These are phyloP conservation scores for Orientallactaga bullata DNA, from an alignment of 2,113 vertebrate species.

Conservation along the genomic window DNA sequence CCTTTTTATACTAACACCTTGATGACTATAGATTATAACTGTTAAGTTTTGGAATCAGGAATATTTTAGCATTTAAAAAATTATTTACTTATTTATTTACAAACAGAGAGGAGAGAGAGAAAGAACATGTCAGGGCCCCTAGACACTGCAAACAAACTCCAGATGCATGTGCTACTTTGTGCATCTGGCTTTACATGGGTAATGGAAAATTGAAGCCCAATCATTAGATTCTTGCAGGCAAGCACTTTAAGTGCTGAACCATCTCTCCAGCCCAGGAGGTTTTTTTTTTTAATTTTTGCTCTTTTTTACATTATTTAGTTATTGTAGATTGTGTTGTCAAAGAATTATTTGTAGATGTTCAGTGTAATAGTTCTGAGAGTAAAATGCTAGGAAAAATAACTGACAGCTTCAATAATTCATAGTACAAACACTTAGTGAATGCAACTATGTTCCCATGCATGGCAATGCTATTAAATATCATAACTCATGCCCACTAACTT, in stretches of 20 bases:
- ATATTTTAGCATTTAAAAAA: not conserved
- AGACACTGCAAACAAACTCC: no score
- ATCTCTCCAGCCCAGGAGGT: no score
- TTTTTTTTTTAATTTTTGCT: not conserved
- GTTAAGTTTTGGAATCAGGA: not conserved
- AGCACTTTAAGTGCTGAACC: no score
- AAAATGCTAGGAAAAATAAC: not conserved
- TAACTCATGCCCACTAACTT: not conserved
- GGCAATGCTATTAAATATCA: not conserved
- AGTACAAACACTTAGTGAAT: not conserved
- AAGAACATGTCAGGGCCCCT: no score
- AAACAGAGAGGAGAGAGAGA: no score
- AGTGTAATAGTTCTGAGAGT: not conserved
- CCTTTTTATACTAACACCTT: not conserved
- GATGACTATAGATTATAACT: not conserved
- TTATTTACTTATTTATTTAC: no score
- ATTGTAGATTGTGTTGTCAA: not conserved
- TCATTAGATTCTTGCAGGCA: no score
- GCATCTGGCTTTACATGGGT: no score
- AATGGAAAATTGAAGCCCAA: no score
- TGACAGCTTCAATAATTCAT: not conserved
- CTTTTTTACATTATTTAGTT: not conserved
- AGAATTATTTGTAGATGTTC: not conserved
- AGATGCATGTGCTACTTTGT: no score
- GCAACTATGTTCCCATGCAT: not conserved